Evolutionary conservation across 2,113 vertebrate genomes (phyloP).

Genomic region (Mirza zaza): DNA sequence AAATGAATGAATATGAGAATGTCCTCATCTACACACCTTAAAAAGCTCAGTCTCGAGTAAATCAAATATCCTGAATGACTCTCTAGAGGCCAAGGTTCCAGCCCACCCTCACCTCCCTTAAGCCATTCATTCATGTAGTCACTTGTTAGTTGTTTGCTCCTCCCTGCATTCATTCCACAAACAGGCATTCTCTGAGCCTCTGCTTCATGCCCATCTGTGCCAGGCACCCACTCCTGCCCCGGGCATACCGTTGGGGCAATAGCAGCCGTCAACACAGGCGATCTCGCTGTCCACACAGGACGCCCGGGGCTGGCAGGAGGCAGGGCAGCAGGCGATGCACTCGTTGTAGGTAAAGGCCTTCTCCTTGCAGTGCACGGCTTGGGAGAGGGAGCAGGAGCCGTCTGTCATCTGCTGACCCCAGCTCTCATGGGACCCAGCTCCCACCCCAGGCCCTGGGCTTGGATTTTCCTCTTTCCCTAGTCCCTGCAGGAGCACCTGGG

Average conservation of each 20-base stretch:
- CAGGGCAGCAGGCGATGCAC: constrained; percentile 94
- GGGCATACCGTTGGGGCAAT: constrained; percentile 91
- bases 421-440: not conserved
- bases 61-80: not conserved
- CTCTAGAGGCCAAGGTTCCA: not conserved
- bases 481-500: not conserved
- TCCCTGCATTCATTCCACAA: not conserved
- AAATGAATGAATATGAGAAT: not conserved
- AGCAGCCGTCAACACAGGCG: constrained; percentile 95
- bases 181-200: not conserved
- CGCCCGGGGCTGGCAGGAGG: constrained; percentile 87
- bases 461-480: not conserved
- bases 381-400: not conserved
- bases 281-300: constrained; percentile 94
- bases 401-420: not conserved
- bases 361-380: constrained; percentile 87
- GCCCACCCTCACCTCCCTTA: not conserved
- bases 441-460: not conserved
- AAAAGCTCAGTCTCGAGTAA: not conserved
- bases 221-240: not conserved
- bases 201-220: not conserved
- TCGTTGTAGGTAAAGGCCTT: constrained; percentile 89
- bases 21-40: not conserved
- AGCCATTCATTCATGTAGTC: not conserved
- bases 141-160: not conserved